Conservation (phyloP, 2,113 vertebrate species). For the Mionectes macconnelli region DNA sequence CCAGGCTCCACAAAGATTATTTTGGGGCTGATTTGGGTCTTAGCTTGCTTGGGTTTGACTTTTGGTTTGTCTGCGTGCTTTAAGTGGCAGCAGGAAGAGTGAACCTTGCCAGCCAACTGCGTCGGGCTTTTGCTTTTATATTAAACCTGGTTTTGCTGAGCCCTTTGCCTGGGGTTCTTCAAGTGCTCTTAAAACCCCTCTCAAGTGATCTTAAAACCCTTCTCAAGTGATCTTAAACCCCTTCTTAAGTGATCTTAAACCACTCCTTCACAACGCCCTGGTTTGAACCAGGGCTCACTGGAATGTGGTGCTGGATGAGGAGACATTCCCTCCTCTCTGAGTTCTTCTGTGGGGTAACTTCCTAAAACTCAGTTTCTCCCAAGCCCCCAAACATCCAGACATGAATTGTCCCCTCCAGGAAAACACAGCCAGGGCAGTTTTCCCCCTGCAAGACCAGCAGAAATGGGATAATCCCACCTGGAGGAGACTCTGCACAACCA, state of each 20-base stretch:
- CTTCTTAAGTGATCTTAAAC: background rate
- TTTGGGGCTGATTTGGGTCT: background rate
- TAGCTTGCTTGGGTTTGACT: background rate
- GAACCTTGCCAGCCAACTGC: background rate
- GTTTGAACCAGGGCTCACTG: fast-evolving
- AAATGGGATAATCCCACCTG: background rate
- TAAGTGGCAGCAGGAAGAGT: too few relatives aligned
- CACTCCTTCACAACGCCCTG: too few relatives aligned
- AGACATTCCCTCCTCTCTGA: background rate
- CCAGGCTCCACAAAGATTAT: background rate
- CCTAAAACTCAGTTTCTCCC: background rate
- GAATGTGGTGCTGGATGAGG: background rate
- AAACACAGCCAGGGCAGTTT: background rate
- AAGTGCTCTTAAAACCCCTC: background rate
- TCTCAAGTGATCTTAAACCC: background rate
- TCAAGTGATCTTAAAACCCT: background rate
- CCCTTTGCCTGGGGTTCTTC: background rate
- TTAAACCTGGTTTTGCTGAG: background rate
- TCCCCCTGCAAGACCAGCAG: background rate
- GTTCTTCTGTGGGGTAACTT: background rate
- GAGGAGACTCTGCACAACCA: background rate
- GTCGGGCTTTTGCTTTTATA: background rate
- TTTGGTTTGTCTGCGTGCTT: background rate
- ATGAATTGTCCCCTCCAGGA: background rate
- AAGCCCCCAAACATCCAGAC: background rate